These are phyloP conservation scores for Drosophila lutescens DNA, from an alignment of 2,888 invertebrate species.

Conservation along the genomic window DNA sequence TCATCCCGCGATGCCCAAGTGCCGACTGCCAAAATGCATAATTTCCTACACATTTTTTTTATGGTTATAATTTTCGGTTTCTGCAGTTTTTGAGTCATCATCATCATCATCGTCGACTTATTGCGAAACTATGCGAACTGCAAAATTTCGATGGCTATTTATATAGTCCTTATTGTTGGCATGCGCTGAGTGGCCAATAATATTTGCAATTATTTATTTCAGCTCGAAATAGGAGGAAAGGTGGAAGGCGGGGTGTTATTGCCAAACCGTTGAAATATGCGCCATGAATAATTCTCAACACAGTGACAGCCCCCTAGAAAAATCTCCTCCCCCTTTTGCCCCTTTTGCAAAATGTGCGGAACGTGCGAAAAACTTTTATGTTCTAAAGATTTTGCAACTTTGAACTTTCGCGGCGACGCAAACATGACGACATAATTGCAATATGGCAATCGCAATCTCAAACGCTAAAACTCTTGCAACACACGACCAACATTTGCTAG, in stretches of 20 bases:
- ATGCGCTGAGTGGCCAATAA: constrained; percentile 76
- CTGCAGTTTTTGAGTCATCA: constrained; percentile 71
- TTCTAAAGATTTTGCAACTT: constrained; percentile 70
- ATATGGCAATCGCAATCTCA: constrained; percentile 29
- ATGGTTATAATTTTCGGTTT: constrained; percentile 60
- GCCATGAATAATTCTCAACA: constrained; percentile 66
- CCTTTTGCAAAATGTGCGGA: constrained; percentile 38
- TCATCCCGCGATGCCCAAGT: constrained; percentile 5
- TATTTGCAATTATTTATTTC: constrained; percentile 78
- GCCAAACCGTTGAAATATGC: constrained; percentile 67
- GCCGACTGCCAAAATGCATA: constrained; percentile 23
- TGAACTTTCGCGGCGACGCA: constrained; percentile 61
- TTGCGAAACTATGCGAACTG: constrained; percentile 73
- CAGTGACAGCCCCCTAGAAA: constrained; percentile 9
- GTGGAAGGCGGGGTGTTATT: constrained; percentile 38
- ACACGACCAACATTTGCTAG: constrained; percentile 71
- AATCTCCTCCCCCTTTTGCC: background rate
- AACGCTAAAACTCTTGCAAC: constrained; percentile 41
- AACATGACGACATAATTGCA: constrained; percentile 60
- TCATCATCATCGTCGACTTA: constrained; percentile 51
- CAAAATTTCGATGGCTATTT: constrained; percentile 55
- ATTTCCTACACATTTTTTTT: constrained; percentile 36
- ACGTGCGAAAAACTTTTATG: constrained; percentile 76
- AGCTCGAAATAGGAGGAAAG: constrained; percentile 22
- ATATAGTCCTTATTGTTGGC: constrained; percentile 52